Conservation (phyloP, 2,113 vertebrate genomes). For the Trichomycterus rosablanca region DNA sequence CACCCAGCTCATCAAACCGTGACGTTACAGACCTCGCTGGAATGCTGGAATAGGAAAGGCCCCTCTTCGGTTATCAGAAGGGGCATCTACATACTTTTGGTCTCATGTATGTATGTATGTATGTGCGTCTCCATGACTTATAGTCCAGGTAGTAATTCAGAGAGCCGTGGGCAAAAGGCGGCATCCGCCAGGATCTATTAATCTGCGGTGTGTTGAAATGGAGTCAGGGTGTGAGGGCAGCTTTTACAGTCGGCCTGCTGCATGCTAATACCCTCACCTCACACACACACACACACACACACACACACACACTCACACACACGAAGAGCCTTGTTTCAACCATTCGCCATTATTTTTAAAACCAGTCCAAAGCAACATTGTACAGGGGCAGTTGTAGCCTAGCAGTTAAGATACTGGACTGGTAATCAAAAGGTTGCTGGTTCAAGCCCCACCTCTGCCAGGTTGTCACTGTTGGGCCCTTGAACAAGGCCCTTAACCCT, state of each 20-base stretch:
- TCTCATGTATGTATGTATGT: conserved; percentile 7
- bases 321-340: no score
- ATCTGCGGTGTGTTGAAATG: conserved; percentile 37
- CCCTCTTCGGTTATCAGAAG: neutral
- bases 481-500: no score
- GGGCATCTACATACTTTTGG: conserved; percentile 10
- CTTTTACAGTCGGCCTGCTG: conserved; percentile 53
- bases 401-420: no score
- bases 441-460: no score
- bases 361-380: no score
- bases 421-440: no score
- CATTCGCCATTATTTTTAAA: no score
- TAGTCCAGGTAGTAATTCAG: conserved; percentile 2
- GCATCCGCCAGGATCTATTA: conserved; percentile 60
- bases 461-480: no score
- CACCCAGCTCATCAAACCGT: no score
- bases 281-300: conserved; percentile 37
- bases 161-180: conserved; percentile 26
- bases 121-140: conserved; percentile 6
- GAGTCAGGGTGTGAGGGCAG: conserved; percentile 42
- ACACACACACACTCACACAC: conserved; percentile 40
- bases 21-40: neutral
- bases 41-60: neutral
- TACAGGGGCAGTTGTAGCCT: no score
- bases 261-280: conserved; percentile 55